phyloP scores from a whole-genome alignment of 37 sponge, comb jelly and placozoan species.

The Beroe ovata region DNA sequence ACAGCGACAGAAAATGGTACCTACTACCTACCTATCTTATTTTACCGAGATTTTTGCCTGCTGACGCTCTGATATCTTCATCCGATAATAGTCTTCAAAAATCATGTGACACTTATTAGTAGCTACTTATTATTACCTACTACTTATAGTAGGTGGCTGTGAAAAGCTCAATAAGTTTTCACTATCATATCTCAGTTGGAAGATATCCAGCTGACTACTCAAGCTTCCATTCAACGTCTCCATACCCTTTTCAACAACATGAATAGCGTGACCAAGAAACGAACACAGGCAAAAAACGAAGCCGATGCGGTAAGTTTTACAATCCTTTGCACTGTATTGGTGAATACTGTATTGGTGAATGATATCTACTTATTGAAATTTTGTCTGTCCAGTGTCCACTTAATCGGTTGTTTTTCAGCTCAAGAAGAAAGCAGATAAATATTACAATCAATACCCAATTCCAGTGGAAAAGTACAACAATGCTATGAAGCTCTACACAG shows the following conservation, averaged over 20 bases:
- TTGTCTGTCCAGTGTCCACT: too few relatives aligned
- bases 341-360: too few relatives aligned
- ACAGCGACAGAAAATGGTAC: conserved; percentile 53
- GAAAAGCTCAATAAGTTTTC: too few relatives aligned
- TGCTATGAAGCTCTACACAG: conserved; percentile 2
- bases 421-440: conserved; percentile 45
- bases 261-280: conserved; percentile 42
- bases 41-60: too few relatives aligned
- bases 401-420: conserved; percentile 30
- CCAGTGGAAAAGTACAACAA: conserved; percentile 48
- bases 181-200: conserved; percentile 47
- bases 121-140: background rate
- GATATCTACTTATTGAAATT: too few relatives aligned
- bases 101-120: too few relatives aligned
- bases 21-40: too few relatives aligned
- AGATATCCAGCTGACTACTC: conserved; percentile 26
- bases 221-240: conserved; percentile 37
- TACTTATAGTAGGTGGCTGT: too few relatives aligned
- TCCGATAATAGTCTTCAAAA: too few relatives aligned
- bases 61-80: too few relatives aligned
- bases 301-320: conserved; percentile 31
- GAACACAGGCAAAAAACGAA: conserved; percentile 56
- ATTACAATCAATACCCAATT: conserved; percentile 58
- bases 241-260: conserved; percentile 62
- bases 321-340: too few relatives aligned